Percentiles rank a stretch among this genome's conserved stretches.
These are phyloP conservation scores for Charina bottae DNA, from an alignment of 2,113 vertebrate genomes.

Conservation along the genomic window DNA sequence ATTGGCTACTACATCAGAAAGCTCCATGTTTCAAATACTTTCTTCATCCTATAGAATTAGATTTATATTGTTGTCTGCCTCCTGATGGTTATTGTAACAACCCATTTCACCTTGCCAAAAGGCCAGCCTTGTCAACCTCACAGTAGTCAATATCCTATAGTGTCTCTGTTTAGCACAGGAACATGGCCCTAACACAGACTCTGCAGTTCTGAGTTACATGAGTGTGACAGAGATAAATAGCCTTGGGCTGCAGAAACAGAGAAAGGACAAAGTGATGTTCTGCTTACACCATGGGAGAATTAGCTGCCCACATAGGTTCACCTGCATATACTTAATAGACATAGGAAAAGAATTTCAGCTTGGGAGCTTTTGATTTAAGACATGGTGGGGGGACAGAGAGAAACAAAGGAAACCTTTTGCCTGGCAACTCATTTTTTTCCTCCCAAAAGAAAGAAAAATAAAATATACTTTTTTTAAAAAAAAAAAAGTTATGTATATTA, in stretches of 20 bases:
- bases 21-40: constrained; percentile 48
- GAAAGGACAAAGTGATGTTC: constrained; percentile 89
- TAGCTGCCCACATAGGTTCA: constrained; percentile 67
- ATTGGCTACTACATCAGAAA: constrained; percentile 16
- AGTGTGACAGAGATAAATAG: constrained; percentile 91
- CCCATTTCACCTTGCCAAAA: constrained; percentile 77
- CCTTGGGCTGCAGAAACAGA: constrained; percentile 70
- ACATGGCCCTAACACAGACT: constrained; percentile 71
- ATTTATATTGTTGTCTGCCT: constrained; percentile 59
- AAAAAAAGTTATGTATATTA: neutral
- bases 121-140: constrained; percentile 68
- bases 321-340: constrained; percentile 61
- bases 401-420: constrained; percentile 64
- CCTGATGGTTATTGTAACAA: constrained; percentile 69
- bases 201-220: constrained; percentile 71
- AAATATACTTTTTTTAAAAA: constrained; percentile 52
- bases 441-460: constrained; percentile 54
- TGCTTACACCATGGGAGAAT: constrained; percentile 66
- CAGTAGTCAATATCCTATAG: constrained; percentile 73
- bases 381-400: neutral
- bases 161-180: constrained; percentile 78
- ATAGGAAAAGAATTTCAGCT: constrained; percentile 62
- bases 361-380: constrained; percentile 66
- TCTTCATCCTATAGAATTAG: constrained; percentile 58
- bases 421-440: constrained; percentile 17